These are phyloP conservation scores for Acrocephalus arundinaceus DNA, from an alignment of 2,113 vertebrate genomes.

Conservation along the genomic window DNA sequence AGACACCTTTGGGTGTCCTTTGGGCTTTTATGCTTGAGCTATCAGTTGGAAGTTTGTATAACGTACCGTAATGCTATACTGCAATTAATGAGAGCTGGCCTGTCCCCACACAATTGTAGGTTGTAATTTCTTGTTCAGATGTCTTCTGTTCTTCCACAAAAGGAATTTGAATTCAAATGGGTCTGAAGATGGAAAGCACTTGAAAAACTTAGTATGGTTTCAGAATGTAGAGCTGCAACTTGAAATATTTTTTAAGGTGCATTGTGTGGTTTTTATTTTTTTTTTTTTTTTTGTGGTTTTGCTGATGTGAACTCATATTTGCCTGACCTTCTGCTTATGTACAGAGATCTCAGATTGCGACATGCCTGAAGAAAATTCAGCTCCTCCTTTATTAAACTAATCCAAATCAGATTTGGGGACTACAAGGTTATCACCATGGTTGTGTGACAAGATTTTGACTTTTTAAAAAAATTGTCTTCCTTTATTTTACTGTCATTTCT, in stretches of 20 bases:
- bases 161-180: not conserved
- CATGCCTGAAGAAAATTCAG: not conserved
- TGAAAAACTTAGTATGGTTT: not conserved
- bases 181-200: not conserved
- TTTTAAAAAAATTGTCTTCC: fast-evolving
- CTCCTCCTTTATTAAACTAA: not conserved
- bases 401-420: not conserved
- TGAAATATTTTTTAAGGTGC: not conserved
- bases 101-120: not conserved
- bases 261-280: not conserved
- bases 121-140: not conserved
- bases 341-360: not conserved
- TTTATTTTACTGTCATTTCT: not conserved
- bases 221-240: not conserved
- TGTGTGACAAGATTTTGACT: not conserved
- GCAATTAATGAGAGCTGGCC: not conserved
- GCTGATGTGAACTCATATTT: not conserved
- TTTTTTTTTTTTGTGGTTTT: not conserved
- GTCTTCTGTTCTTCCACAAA: not conserved
- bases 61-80: not conserved
- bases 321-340: not conserved
- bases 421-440: not conserved
- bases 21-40: not conserved
- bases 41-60: not conserved
- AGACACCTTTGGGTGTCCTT: not conserved